Evolutionary conservation across 2,113 vertebrate species (phyloP).

Genomic region (Sinocyclocheilus anophthalmus): DNA sequence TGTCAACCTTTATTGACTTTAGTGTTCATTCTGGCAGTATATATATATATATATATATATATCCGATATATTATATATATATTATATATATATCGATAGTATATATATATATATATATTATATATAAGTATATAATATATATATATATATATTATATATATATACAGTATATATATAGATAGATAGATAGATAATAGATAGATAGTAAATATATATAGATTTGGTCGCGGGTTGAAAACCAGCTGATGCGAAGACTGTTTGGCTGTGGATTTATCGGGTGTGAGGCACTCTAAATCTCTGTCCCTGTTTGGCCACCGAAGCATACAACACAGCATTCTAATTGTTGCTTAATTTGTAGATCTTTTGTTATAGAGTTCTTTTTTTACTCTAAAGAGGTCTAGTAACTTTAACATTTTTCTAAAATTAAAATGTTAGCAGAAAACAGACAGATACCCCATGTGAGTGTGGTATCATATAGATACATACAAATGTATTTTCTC

Average conservation of each 20-base stretch:
- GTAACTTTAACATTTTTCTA: no score
- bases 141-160: no score
- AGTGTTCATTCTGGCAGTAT: conserved; percentile 39
- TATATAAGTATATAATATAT: no score
- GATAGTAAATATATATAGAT: conserved; percentile 6
- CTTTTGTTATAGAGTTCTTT: background rate
- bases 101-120: no score
- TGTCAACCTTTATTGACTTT: conserved; percentile 46
- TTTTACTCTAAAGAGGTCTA: background rate
- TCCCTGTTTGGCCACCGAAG: background rate
- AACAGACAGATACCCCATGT: no score
- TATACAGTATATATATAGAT: no score
- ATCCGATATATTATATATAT: no score
- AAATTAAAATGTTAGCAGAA: no score
- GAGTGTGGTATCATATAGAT: no score
- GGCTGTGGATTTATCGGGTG: conserved; percentile 32
- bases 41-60: background rate
- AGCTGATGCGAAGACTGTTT: conserved; percentile 39
- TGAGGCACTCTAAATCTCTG: conserved; percentile 1
- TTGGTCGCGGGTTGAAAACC: background rate
- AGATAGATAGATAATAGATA: no score
- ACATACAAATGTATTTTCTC: no score
- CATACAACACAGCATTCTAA: conserved; percentile 24
- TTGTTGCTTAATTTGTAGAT: conserved; percentile 6
- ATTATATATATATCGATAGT: no score